Evolutionary conservation across 1,140 invertebrate species (phyloP).

Genomic region (Hylaeus anthracinus): DNA sequence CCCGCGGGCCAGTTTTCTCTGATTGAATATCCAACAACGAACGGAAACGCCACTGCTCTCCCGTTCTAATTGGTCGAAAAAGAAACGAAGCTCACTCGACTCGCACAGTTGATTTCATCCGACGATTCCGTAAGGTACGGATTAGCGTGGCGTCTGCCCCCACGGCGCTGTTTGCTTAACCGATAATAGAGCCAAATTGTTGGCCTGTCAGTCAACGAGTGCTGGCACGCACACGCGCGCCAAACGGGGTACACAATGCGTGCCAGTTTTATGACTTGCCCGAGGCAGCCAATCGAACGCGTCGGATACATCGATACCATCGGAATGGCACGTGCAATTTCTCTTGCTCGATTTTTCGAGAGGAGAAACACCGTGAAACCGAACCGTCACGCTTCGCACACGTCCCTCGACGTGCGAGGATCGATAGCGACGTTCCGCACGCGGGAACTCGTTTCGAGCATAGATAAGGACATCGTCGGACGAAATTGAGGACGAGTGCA

Average conservation of each 20-base stretch:
- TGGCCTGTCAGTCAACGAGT: slow-evolving; percentile 70
- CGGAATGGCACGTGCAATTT: slow-evolving; percentile 52
- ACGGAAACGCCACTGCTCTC: slow-evolving; percentile 16
- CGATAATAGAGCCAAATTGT: slow-evolving; percentile 75
- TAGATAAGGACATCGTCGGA: background rate
- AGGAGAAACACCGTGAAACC: background rate
- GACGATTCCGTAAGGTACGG: background rate
- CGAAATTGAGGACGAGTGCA: background rate
- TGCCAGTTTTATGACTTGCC: slow-evolving; percentile 66
- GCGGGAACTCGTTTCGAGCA: background rate
- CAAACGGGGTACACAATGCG: slow-evolving; percentile 51
- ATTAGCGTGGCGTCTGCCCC: slow-evolving; percentile 51
- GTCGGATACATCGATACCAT: slow-evolving; percentile 55
- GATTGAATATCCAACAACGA: slow-evolving; percentile 52
- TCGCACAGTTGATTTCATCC: slow-evolving; percentile 13
- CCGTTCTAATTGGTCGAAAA: slow-evolving; percentile 43
- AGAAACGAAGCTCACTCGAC: background rate
- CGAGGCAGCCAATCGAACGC: slow-evolving; percentile 62
- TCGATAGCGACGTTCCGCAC: background rate
- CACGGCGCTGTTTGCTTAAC: slow-evolving; percentile 73
- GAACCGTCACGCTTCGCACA: background rate
- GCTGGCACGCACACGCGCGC: background rate
- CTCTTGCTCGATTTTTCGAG: slow-evolving; percentile 45
- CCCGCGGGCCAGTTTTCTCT: slow-evolving; percentile 25
- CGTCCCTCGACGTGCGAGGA: background rate